Base-by-base conservation (phyloP, 2,797 vertebrate genomes). In the Xiphorhynchus erythropygius region DNA sequence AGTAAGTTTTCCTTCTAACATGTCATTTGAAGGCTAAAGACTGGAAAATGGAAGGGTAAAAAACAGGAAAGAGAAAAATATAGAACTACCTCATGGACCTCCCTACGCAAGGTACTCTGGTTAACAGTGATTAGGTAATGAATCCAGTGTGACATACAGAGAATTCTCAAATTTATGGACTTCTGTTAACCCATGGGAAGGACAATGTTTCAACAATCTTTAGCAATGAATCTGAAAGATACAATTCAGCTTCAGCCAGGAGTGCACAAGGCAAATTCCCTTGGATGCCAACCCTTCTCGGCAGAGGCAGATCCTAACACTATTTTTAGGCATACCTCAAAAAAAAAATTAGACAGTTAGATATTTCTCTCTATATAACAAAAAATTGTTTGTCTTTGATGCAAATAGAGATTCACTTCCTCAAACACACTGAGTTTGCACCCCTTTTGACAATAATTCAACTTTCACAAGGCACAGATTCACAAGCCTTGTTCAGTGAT, bases 41-140 rank as follows among this genome's bases (percentile, higher is more conserved):
- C 22, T 55, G 24, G n/a, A 62, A 89, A n/a, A 25, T 13, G 16
- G 17, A 75, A 71, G n/a, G 24, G 33, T 63, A 19, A n/a, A 53
- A 70, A 63, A 13, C 2, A 12, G 11, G 37, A 42, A 87, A 59
- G 44, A 57, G 9, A 59, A 71, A 79, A 89, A 52, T 27, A 25
- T 0, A 16, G 12, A 42, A 55, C 27, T 57, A 11, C 7, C 17
- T 52, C 35, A 33, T 39, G 41, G 39, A 33, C 0, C 0, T 33
- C 35, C 15, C 69, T 75, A 24, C 18, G 39, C 13, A 16, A 57
- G 33, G 32, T 23, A 22, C 41, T 89, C 33, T 46, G 19, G 41
- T 77, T 78, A 75, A 41, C 24, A 46, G 21, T 16, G 35, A 15
- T 79, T 71, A 70, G 59, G 39, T 23, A 53, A 55, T 41, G 28